Conservation (phyloP, 2,113 vertebrate species). For the Lontra canadensis region DNA sequence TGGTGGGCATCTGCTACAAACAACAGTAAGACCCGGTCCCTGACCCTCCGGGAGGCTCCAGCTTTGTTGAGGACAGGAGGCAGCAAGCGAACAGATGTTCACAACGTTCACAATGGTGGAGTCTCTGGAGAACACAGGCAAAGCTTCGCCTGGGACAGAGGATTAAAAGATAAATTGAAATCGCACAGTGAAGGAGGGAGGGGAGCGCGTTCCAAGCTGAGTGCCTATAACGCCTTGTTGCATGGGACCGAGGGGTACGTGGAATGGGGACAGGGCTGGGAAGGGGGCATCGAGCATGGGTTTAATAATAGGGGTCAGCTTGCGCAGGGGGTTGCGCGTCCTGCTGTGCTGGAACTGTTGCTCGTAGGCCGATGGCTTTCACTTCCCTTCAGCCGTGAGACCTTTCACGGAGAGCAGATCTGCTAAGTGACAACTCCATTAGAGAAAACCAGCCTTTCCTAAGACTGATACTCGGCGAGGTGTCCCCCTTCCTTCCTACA, state of each 20-base stretch:
- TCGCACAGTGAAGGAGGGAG: background rate
- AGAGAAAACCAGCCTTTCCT: background rate
- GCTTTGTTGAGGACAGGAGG: background rate
- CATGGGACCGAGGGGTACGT: background rate
- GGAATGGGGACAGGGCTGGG: background rate
- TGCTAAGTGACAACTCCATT: background rate
- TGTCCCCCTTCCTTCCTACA: background rate
- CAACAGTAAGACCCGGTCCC: background rate
- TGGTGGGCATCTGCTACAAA: background rate
- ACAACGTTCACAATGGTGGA: background rate
- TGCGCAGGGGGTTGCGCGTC: background rate
- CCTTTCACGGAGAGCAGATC: background rate
- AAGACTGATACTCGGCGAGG: background rate
- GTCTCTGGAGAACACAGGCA: background rate
- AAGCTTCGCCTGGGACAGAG: background rate
- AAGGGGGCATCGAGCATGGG: too few relatives aligned
- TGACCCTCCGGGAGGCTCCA: too few relatives aligned
- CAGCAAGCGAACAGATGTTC: background rate
- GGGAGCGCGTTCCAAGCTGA: background rate
- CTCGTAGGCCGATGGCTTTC: background rate
- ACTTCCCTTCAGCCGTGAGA: background rate
- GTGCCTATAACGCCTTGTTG: background rate
- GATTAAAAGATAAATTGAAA: background rate
- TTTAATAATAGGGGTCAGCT: background rate
- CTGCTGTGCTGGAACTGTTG: background rate